Base-by-base conservation (phyloP, 2,888 invertebrate species). In the Scaptomyza cyrtandrae region DNA sequence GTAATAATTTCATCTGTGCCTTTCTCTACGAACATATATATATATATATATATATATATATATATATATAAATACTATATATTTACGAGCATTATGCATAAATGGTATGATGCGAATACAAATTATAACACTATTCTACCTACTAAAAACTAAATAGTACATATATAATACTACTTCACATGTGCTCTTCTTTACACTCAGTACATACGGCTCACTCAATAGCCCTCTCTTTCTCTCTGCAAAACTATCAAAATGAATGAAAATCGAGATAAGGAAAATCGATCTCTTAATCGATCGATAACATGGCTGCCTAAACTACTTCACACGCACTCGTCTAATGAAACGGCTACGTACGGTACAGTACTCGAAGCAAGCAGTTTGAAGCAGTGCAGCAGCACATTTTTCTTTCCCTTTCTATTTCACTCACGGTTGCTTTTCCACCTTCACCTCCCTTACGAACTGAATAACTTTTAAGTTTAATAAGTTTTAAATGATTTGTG, bases 1-100 rank as follows among this genome's bases (percentile, higher is more conserved):
- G 54, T 76, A 82, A 89, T 86, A 86, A 86, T 90, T 90, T 90
- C 90, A 90, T 90, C 90, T 90, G 90, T 90, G 90, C 90, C 90
- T 90, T 90, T 83, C 83, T 89, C 87, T 87, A 86, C 70, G 71
- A 81, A 78, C 71, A 84, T 75, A 73, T 61, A 49, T 75, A 54
- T 57, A 61, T 60, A 57, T 54, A 84, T 75, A 73, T 58, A 49
- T 71, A 54, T 60, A 57, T 54, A 84, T 75, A 73, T 58, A 49
- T 71, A 54, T 57, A 59, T 3, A 11, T 56, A 60, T 63, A 49
- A 16, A 43, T 35, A 61, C 27, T 65, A 35, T 56, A 65, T 67
- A 48, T 67, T 75, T 78, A 74, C 56, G 63, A 80, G 41, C 44
- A 67, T 50, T 62, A 39, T 70, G 19, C 19, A 19, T 19, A 19